A percentile compares a stretch with the other conserved stretches of the same genome.
These are phyloP conservation scores for Aspidapion aeneum DNA, from an alignment of 2,888 invertebrate species.

Conservation along the genomic window DNA sequence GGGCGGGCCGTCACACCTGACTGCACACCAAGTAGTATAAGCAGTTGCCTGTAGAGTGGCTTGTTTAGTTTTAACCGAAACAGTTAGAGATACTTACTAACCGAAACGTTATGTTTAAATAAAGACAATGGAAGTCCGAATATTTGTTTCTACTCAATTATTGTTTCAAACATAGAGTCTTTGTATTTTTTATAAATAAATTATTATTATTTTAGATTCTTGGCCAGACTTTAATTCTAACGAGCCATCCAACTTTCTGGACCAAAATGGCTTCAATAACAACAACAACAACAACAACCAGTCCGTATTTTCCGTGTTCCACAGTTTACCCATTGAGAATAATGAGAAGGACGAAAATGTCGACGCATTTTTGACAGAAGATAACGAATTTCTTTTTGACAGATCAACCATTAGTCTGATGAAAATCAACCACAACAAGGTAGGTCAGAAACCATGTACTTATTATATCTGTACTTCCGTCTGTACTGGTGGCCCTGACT, in stretches of 20 bases:
- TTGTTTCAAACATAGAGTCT: too few species aligned
- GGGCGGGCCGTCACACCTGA: too few species aligned
- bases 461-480: background rate
- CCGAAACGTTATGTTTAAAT: too few species aligned
- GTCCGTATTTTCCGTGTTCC: slow-evolving; percentile 17
- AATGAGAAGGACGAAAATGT: slow-evolving; percentile 5
- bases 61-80: too few species aligned
- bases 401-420: slow-evolving; percentile 44
- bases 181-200: too few species aligned
- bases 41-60: too few species aligned
- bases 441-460: background rate
- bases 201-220: slow-evolving; percentile 2
- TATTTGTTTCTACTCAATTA: too few species aligned
- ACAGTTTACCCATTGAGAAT: slow-evolving; percentile 19
- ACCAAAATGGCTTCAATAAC: too few species aligned
- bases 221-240: slow-evolving; percentile 13
- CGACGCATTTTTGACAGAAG: background rate
- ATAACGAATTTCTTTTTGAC: slow-evolving; percentile 27
- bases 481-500: background rate
- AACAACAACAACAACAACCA: slow-evolving; percentile 10
- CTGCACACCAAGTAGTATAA: too few species aligned
- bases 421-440: slow-evolving; percentile 58
- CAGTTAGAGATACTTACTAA: too few species aligned
- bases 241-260: slow-evolving; percentile 24
- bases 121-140: too few species aligned